phyloP scores from a whole-genome alignment of 2,888 invertebrate genomes.

The Plebejus anna region DNA sequence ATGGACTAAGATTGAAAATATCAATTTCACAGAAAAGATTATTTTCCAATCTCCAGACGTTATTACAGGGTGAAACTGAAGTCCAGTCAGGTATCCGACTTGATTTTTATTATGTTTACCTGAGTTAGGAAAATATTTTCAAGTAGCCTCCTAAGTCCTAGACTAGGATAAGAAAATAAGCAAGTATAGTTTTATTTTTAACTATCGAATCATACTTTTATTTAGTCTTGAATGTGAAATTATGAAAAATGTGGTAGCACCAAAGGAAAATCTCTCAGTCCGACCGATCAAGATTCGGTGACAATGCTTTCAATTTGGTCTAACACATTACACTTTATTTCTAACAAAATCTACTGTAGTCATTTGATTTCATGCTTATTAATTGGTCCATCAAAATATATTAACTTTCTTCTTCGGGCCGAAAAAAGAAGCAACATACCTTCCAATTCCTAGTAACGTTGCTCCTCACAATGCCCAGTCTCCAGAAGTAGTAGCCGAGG shows the following conservation, averaged over 20 bases:
- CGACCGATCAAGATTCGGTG: too few species aligned
- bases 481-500: slow-evolving; percentile 89
- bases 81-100: slow-evolving; percentile 1
- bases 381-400: too few species aligned
- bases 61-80: slow-evolving; percentile 11
- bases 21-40: slow-evolving; percentile 7
- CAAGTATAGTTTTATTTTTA: too few species aligned
- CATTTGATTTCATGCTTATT: too few species aligned
- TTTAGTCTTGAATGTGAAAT: too few species aligned
- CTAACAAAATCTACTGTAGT: too few species aligned
- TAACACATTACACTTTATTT: too few species aligned
- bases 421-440: slow-evolving; percentile 56
- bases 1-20: slow-evolving; percentile 4
- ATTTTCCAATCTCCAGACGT: slow-evolving; percentile 17
- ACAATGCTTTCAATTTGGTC: too few species aligned
- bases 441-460: slow-evolving; percentile 89
- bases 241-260: too few species aligned
- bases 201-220: too few species aligned
- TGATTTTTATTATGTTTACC: background rate
- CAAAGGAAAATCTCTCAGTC: too few species aligned
- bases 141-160: background rate
- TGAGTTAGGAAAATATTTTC: background rate
- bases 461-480: slow-evolving; percentile 83
- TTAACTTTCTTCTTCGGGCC: background rate
- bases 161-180: too few species aligned